Conservation (phyloP, 2,797 vertebrate genomes). For the Benthosema pterotum region DNA sequence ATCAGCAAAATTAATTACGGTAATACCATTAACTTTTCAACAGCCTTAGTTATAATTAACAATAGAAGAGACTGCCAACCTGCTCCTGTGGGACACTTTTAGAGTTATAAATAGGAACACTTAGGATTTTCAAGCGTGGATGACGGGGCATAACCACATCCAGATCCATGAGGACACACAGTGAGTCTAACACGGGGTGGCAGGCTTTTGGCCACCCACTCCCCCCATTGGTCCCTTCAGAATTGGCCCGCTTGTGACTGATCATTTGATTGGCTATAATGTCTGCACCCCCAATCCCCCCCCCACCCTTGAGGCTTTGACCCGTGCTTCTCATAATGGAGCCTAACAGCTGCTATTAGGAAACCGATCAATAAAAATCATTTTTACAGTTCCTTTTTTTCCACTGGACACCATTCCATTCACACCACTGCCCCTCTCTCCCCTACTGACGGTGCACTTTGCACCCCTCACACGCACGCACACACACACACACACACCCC, state of each 20-base stretch:
- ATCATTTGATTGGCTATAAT: constrained; percentile 64
- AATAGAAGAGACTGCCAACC: too few species aligned
- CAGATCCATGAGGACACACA: constrained; percentile 37
- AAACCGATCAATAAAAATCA: constrained; percentile 80
- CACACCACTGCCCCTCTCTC: not conserved
- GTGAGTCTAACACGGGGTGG: constrained; percentile 58
- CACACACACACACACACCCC: too few species aligned
- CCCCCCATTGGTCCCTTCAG: constrained; percentile 53
- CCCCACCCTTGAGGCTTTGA: constrained; percentile 60
- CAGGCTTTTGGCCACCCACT: constrained; percentile 42
- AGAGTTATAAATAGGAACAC: too few species aligned
- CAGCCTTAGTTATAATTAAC: too few species aligned
- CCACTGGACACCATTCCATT: constrained; percentile 16
- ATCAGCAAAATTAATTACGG: too few species aligned
- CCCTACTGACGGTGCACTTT: constrained; percentile 24
- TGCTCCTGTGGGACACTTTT: too few species aligned
- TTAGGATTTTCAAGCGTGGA: not conserved
- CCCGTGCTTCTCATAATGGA: constrained; percentile 73
- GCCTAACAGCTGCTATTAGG: constrained; percentile 77
- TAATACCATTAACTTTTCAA: too few species aligned
- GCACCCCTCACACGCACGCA: constrained; percentile 23
- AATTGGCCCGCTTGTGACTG: constrained; percentile 46
- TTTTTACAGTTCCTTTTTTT: constrained; percentile 73
- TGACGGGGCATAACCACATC: constrained; percentile 39
- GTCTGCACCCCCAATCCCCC: constrained; percentile 57